Base-by-base conservation (phyloP, 2,113 vertebrate genomes). In the Cisticola juncidis region DNA sequence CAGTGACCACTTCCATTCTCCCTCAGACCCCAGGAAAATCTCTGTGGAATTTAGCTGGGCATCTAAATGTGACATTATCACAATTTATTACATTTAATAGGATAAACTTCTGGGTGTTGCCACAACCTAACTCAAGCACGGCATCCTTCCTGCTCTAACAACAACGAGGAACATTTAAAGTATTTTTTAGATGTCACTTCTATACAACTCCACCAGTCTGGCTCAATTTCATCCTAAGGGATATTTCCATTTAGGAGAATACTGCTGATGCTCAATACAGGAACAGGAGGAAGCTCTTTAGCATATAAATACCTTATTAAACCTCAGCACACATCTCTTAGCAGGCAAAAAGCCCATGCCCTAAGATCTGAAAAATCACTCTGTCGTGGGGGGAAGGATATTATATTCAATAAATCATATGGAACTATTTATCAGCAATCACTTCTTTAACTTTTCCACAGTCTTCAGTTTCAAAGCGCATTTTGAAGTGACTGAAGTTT, bases 391-490 rank as follows among this genome's bases (percentile, higher is more conserved):
- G 68, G n/a, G 79, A 92, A 93, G 86, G 90, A 96, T 94, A 97
- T 97, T 96, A 92, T 95, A 87, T 95, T 93, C 69, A 36, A 94
- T 97, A 97, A 97, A 97, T 97, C 97, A 97, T 97, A 96, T 97
- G 97, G 97, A 97, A 97, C 96, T 96, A 96, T 97, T 97, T 97
- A 97, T 97, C 95, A 96, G 95, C 95, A 96, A 95, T 97, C 95
- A 97, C 97, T 97, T 86, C 95, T 97, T 95, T 96, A 97, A 96
- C 91, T 95, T 97, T 97, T 97, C 96, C 97, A 96, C 94, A 96
- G 95, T 95, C 92, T 97, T 97, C 87, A 90, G 94, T 97, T 97
- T 97, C 97, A 97, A 97, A 97, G 95, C 33, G 11, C 76, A 92
- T 96, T 97, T 96, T 96, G 95, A 96, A 97, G 94, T 91, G 94